These are phyloP conservation scores for Xiphophorus maculatus DNA, from an alignment of 2,113 vertebrate genomes.

Conservation along the genomic window DNA sequence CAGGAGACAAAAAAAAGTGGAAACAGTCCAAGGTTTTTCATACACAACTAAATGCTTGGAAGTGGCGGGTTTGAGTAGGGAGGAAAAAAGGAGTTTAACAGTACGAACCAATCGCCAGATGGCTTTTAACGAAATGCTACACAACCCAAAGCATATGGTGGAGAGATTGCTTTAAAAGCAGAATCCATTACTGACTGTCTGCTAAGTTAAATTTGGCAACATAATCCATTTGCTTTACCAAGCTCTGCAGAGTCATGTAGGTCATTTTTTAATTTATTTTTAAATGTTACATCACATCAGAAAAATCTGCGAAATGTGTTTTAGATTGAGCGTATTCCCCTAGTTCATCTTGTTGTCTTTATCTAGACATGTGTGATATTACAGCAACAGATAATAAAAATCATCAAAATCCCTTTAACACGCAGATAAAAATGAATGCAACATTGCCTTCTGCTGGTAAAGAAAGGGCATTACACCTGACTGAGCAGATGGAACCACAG, in stretches of 20 bases:
- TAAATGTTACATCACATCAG: background rate
- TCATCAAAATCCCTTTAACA: background rate
- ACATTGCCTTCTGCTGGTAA: slow-evolving; percentile 59
- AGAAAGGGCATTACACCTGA: slow-evolving; percentile 32
- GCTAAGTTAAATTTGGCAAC: slow-evolving; percentile 27
- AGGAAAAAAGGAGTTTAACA: slow-evolving; percentile 16
- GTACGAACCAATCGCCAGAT: slow-evolving; percentile 49
- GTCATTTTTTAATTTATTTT: slow-evolving; percentile 17
- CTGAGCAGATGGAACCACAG: slow-evolving; percentile 6
- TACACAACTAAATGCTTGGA: background rate
- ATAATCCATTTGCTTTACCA: slow-evolving; percentile 40
- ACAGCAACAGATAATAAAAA: background rate
- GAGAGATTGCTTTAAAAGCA: slow-evolving; percentile 44
- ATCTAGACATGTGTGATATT: background rate
- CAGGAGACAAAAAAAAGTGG: background rate
- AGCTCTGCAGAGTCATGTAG: slow-evolving; percentile 11
- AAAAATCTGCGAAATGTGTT: background rate
- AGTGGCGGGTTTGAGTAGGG: slow-evolving; percentile 21
- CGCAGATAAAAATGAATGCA: slow-evolving; percentile 19
- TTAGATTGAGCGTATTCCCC: background rate
- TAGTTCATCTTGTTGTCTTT: background rate
- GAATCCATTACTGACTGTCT: slow-evolving; percentile 35
- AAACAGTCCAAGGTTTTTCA: slow-evolving; percentile 18
- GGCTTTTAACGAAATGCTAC: slow-evolving; percentile 57
- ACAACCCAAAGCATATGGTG: slow-evolving; percentile 38